Evolutionary conservation across 2,113 vertebrate species (phyloP), one percentile per base, ranked within the genome.

Genomic region (Chinchilla lanigera): DNA sequence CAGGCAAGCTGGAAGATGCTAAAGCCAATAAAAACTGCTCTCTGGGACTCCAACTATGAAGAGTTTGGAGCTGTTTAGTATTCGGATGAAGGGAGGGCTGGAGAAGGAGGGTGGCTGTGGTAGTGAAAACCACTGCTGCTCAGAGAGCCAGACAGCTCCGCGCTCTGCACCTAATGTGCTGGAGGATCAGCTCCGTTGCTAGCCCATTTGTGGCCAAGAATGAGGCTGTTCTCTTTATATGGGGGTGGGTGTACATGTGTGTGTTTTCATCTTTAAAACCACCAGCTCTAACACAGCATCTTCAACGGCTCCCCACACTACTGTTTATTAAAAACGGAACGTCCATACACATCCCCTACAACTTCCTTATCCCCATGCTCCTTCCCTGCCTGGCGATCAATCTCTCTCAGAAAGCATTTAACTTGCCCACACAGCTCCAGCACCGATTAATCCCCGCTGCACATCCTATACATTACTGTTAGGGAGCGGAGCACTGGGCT

Each of bases 321-420:
- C 96, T 97, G 88, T 90, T 98, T 86, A 96, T 97, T 97, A 97
- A 97, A 97, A 98, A 93, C 0, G 0, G 90, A 60, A 87, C 14
- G 60, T 91, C 87, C 91, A 93, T 88, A 97, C 93, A 98, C 98
- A 98, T 98, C 94, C 85, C 82, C 94, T 98, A 97, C 98, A 99
- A 98, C 98, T 99, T 98, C 98, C 95, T 98, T 96, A 97, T 95
- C 96, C 0, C 0, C 87, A 96, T 97, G 98, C 96, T 98, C 98
- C 97, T 98, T 98, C 98, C 90, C 50, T 95, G 97, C 47, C 93
- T 73, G 22, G 97, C 69, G 22, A 98, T 97, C 97, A 98, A 94
- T 97, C 96, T 90, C 86, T 93, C 86, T 97, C 97, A 97, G 97
- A 97, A 97, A 96, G 94, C 86, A 95, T 98, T 97, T 97, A 98